These are phyloP conservation scores for Calephelis virginiensis DNA, from an alignment of 1,140 invertebrate genomes.

Conservation along the genomic window DNA sequence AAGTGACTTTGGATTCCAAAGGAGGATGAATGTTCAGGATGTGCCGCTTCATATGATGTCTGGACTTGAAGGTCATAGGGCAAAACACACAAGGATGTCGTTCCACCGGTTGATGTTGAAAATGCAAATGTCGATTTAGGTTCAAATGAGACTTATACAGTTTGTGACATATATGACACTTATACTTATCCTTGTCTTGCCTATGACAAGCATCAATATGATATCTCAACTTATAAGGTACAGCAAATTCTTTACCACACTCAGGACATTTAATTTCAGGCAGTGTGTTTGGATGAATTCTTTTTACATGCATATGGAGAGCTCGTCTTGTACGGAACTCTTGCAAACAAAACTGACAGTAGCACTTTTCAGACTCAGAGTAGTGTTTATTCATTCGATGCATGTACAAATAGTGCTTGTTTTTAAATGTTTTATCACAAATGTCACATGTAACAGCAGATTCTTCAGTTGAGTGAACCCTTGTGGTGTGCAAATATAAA, in stretches of 20 bases:
- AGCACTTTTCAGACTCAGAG: slow-evolving; percentile 62
- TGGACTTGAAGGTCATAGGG: slow-evolving; percentile 63
- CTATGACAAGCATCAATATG: slow-evolving; percentile 57
- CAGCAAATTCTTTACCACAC: slow-evolving; percentile 60
- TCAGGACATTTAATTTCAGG: slow-evolving; percentile 64
- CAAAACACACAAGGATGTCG: slow-evolving; percentile 66
- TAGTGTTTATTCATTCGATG: slow-evolving; percentile 72
- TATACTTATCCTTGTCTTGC: slow-evolving; percentile 53
- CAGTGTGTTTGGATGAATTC: slow-evolving; percentile 56
- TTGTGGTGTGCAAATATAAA: slow-evolving; percentile 60
- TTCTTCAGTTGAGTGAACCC: slow-evolving; percentile 63
- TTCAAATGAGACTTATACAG: slow-evolving; percentile 62
- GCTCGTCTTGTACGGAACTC: slow-evolving; percentile 62
- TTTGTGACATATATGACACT: slow-evolving; percentile 64
- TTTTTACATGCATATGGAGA: slow-evolving; percentile 61
- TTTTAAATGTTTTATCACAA: slow-evolving; percentile 69
- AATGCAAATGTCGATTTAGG: slow-evolving; percentile 58
- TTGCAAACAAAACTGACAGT: slow-evolving; percentile 66
- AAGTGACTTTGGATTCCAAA: slow-evolving; percentile 66
- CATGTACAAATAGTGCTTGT: slow-evolving; percentile 72
- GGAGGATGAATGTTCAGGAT: slow-evolving; percentile 69
- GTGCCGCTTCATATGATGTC: slow-evolving; percentile 66
- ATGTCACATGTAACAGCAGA: slow-evolving; percentile 62
- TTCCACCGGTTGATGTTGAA: slow-evolving; percentile 58
- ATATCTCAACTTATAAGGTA: slow-evolving; percentile 61